Percentiles rank a stretch among this genome's conserved stretches.
Conservation (phyloP, 1,140 invertebrate species). For the Heliconius congener region DNA sequence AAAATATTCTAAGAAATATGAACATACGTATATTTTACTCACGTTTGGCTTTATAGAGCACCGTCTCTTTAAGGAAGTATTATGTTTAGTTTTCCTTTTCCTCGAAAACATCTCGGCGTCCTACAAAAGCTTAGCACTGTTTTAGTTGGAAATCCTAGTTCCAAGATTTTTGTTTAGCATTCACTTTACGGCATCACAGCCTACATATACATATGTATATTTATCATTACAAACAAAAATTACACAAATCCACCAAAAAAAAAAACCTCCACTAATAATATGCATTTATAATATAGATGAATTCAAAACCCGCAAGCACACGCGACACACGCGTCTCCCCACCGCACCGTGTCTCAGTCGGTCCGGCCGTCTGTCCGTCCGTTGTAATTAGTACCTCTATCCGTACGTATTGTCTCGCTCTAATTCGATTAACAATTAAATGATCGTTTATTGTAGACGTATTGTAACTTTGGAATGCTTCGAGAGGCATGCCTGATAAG, state of each 20-base stretch:
- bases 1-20: neutral
- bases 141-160: neutral
- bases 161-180: neutral
- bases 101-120: constrained; percentile 36
- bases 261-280: neutral
- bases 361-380: constrained; percentile 10
- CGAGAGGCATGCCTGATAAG: constrained; percentile 23
- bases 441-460: constrained; percentile 28
- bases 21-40: constrained; percentile 26
- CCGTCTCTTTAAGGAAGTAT: constrained; percentile 28
- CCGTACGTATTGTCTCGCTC: constrained; percentile 43
- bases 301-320: neutral
- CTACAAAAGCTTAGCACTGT: neutral
- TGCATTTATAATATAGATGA: neutral
- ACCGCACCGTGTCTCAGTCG: constrained; percentile 26
- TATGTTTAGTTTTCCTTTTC: constrained; percentile 36
- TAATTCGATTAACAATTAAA: constrained; percentile 44
- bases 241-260: neutral
- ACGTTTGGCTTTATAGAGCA: constrained; percentile 38
- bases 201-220: no score
- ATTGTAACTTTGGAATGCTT: constrained; percentile 19
- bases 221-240: neutral
- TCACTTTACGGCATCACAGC: no score
- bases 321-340: constrained; percentile 2
- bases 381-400: constrained; percentile 41